Evolutionary conservation across 2,888 invertebrate genomes (phyloP), one percentile per base, ranked within the genome.

Genomic region (Scelioninae gen. 2): DNA sequence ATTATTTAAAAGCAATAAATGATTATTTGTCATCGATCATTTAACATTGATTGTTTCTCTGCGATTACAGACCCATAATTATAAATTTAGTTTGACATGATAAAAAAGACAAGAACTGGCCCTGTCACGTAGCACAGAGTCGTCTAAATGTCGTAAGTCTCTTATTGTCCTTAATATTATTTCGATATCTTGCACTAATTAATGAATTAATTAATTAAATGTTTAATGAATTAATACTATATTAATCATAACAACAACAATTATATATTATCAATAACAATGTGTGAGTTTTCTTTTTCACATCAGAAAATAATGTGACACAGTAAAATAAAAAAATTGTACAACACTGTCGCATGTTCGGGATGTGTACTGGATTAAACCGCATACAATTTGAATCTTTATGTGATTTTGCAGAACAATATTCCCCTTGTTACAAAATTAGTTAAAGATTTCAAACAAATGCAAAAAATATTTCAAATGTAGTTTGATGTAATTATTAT

Each of bases 351-450:
- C 67, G 78, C 79, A 81, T 76, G 63, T 76, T 80, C 81, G 81
- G 82, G 78, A 81, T 81, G 82, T 82, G 81, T 83, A 83, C 82
- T 83, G 82, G 82, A 83, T 80, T 77, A 77, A 81, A 81, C 60
- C 77, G 78, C 74, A 78, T 76, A 65, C 48, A 46, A 41, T 60
- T 69, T 31, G 37, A 45, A 37, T 39, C 16, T 31, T 28, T 45
- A 28, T 37, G 31, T 64, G 7, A 6, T 45, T 6, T 16, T 37
- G n/a, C 10, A 1, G 16, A 31, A 28, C 25, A 11, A 37, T 10
- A 13, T 41, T 18, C 18, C 11, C 18, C 31, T 9, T 7, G 9
- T 10, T 31, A 41, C 10, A 3, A 18, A 2, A 41, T n/a, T n/a
- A 43, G 22, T 19, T 2, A 43, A 43, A 5, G 22, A 6, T 5